Evolutionary conservation across 2,113 vertebrate species (phyloP).

Genomic region (Antigone vipio): DNA sequence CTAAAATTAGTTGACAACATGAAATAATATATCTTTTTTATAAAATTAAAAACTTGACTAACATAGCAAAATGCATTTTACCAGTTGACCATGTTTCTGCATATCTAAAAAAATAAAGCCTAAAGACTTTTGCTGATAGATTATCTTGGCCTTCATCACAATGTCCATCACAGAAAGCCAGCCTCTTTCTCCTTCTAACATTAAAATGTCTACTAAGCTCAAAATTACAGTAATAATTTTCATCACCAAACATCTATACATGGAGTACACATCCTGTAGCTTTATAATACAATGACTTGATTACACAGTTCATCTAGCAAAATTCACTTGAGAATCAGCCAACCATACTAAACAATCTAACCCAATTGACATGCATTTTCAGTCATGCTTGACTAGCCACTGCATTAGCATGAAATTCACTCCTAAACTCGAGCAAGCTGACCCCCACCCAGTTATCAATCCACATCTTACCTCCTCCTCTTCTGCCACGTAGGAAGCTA

Average conservation of each 20-base stretch:
- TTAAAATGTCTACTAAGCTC: neutral
- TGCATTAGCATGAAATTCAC: neutral
- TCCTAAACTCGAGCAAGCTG: neutral
- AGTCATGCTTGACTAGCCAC: neutral
- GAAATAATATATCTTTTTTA: neutral
- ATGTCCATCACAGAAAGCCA: neutral
- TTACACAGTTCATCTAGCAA: slow-evolving; percentile 8
- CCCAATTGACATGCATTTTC: neutral
- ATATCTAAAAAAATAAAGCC: neutral
- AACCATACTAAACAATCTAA: neutral
- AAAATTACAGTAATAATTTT: neutral
- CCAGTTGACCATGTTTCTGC: neutral
- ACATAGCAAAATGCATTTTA: neutral
- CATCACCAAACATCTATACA: neutral
- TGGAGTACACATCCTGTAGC: neutral
- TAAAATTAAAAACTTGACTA: neutral
- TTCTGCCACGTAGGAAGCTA: neutral
- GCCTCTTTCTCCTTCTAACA: neutral
- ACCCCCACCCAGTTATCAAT: neutral
- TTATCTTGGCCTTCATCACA: neutral
- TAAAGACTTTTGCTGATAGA: neutral
- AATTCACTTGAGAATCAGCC: slow-evolving; percentile 10
- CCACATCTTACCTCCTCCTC: neutral
- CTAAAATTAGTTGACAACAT: no score
- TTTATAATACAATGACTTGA: neutral